Conservation (phyloP, 2,888 invertebrate genomes). For the Yponomeuta cagnagella region DNA sequence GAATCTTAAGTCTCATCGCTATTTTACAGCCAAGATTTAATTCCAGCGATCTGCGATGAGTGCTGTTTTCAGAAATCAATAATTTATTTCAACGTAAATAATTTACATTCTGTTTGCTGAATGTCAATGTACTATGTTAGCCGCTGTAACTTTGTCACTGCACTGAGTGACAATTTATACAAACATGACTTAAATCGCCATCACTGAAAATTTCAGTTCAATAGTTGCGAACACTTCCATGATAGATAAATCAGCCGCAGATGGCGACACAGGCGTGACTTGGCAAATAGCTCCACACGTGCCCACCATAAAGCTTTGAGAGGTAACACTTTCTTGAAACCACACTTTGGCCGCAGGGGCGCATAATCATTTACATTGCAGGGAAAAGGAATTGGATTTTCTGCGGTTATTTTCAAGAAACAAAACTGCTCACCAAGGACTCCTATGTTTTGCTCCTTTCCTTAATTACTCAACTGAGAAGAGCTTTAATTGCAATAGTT, state of each 20-base stretch:
- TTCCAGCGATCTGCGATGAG: no score
- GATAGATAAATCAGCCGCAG: slow-evolving; percentile 52
- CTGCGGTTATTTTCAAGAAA: background rate
- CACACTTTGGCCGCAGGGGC: background rate
- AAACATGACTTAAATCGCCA: slow-evolving; percentile 35
- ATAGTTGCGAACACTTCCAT: slow-evolving; percentile 24
- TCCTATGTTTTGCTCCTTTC: background rate
- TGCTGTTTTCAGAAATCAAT: no score
- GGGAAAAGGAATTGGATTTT: background rate
- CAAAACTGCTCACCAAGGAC: background rate
- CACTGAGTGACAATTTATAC: background rate
- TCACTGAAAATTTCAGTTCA: slow-evolving; percentile 36
- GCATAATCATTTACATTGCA: background rate
- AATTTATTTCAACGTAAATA: no score
- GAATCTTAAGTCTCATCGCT: no score
- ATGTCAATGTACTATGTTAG: no score
- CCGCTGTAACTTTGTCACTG: background rate
- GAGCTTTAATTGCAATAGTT: slow-evolving; percentile 1
- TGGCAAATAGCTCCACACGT: slow-evolving; percentile 29
- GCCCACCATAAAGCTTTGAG: slow-evolving; percentile 24
- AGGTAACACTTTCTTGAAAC: slow-evolving; percentile 18
- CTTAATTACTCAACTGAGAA: background rate
- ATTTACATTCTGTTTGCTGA: no score
- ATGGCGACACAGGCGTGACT: slow-evolving; percentile 41
- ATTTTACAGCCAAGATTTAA: no score